Conservation (phyloP, 2,113 vertebrate genomes). For the Peromyscus leucopus region DNA sequence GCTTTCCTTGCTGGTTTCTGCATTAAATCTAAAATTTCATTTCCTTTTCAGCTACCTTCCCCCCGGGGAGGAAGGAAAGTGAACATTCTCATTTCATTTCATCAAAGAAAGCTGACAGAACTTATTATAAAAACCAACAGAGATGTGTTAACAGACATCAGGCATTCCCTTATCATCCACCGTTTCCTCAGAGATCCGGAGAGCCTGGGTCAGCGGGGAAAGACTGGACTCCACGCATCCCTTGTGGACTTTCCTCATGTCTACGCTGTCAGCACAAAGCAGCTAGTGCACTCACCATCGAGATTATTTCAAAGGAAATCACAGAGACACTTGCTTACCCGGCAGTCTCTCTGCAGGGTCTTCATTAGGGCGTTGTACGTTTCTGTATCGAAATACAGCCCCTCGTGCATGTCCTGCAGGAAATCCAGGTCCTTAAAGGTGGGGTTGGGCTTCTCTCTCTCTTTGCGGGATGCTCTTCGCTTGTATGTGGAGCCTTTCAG, state of each 20-base stretch:
- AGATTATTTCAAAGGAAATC: neutral
- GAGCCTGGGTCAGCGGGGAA: neutral
- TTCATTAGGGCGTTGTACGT: constrained; percentile 96
- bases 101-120: neutral
- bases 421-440: constrained; percentile 98
- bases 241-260: neutral
- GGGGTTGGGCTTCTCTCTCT: constrained; percentile 92
- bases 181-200: neutral
- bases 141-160: neutral
- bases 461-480: constrained; percentile 94
- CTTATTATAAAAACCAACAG: constrained; percentile 20
- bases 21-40: constrained; percentile 38
- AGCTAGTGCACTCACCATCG: neutral
- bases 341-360: constrained; percentile 96
- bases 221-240: neutral
- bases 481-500: constrained; percentile 97
- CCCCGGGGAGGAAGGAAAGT: neutral
- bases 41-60: neutral
- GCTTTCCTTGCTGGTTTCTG: neutral
- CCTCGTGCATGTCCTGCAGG: constrained; percentile 97
- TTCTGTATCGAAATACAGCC: constrained; percentile 96
- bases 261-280: neutral
- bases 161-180: neutral
- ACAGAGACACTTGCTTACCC: constrained; percentile 88
- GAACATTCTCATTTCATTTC: constrained; percentile 25